Conservation (phyloP, 2,888 invertebrate species). For the Encarsia formosa region DNA sequence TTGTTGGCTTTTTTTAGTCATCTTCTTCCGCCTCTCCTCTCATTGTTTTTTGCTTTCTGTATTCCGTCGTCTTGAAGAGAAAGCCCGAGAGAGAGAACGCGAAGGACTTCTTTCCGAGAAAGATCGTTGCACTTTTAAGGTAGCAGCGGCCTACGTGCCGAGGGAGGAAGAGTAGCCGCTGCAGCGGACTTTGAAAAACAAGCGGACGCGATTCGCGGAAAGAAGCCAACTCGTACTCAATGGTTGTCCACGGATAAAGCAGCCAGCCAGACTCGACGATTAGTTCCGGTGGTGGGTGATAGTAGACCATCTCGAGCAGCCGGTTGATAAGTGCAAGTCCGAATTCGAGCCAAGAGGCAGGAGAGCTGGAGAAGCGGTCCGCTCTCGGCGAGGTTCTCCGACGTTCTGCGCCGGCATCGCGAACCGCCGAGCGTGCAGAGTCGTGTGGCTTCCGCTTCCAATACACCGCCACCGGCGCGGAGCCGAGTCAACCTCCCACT, state of each 20-base stretch:
- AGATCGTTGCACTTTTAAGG: constrained; percentile 24
- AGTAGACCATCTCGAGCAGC: too few relatives aligned
- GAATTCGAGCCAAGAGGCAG: not conserved
- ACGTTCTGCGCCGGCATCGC: constrained; percentile 39
- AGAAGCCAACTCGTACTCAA: constrained; percentile 17
- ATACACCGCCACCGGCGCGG: not conserved
- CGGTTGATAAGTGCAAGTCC: too few relatives aligned
- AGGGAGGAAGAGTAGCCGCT: constrained; percentile 3
- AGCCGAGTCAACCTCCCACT: constrained; percentile 2
- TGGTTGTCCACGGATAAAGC: too few relatives aligned
- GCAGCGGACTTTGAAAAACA: not conserved
- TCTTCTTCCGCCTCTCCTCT: too few relatives aligned
- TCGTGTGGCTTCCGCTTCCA: constrained; percentile 33
- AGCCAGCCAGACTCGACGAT: too few relatives aligned
- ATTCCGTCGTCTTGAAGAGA: too few relatives aligned
- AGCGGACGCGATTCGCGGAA: constrained; percentile 14
- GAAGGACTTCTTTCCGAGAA: constrained; percentile 27
- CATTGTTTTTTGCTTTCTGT: too few relatives aligned
- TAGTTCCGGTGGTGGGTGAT: too few relatives aligned
- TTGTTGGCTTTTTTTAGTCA: too few relatives aligned
- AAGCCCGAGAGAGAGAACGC: constrained; percentile 7
- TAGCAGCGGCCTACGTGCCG: constrained; percentile 2
- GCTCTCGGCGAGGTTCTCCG: constrained; percentile 43
- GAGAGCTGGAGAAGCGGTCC: constrained; percentile 32
- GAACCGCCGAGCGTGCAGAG: constrained; percentile 21